Percentiles rank a stretch among this genome's conserved stretches.
These are phyloP conservation scores for Lordiphosa andalusiaca DNA, from an alignment of 2,888 invertebrate genomes.

Conservation along the genomic window DNA sequence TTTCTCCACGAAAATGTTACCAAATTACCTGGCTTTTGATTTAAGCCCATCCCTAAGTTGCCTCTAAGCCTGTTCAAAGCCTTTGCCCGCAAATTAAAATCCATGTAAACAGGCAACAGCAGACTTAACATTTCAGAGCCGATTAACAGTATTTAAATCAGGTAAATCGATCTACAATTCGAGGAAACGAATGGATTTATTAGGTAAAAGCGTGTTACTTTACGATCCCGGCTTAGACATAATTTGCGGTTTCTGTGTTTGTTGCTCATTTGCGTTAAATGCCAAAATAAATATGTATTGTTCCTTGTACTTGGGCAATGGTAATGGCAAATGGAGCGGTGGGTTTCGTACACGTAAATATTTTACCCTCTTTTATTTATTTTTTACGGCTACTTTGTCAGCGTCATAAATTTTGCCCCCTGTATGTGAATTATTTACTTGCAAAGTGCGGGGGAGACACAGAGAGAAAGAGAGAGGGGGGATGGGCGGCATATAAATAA, in stretches of 20 bases:
- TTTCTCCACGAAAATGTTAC: no score
- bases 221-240: conserved; percentile 47
- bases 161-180: conserved; percentile 32
- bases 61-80: conserved; percentile 1
- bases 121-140: conserved; percentile 19
- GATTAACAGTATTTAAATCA: conserved; percentile 37
- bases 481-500: conserved; percentile 59
- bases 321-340: no score
- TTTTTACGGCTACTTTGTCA: conserved; percentile 74
- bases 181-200: conserved; percentile 55
- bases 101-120: conserved; percentile 40
- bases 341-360: conserved; percentile 7
- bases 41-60: no score
- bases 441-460: conserved; percentile 57
- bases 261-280: conserved; percentile 48
- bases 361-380: conserved; percentile 38
- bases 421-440: conserved; percentile 72
- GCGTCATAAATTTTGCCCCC: conserved; percentile 63
- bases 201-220: conserved; percentile 45
- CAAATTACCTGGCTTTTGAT: no score
- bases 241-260: conserved; percentile 55
- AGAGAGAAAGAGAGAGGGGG: conserved; percentile 15
- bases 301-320: conserved; percentile 5
- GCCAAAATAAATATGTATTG: conserved; percentile 49
- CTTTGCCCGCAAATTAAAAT: conserved; percentile 37